phyloP scores from a whole-genome alignment of 23 tunicate species.

The Ciona savignyi region DNA sequence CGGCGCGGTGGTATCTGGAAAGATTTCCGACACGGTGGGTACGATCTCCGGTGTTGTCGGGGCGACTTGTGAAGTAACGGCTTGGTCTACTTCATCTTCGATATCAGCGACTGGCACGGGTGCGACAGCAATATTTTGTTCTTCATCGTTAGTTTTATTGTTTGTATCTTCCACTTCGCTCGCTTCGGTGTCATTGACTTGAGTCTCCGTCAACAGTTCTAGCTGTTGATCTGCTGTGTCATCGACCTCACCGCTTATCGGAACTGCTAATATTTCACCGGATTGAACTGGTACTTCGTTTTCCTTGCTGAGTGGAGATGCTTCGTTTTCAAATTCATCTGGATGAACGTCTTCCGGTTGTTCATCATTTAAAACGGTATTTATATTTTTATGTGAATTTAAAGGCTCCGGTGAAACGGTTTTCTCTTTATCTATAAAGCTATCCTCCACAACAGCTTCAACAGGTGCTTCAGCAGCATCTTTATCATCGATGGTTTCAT shows the following conservation, averaged over 20 bases:
- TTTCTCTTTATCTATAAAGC: not conserved
- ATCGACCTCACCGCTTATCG: no score
- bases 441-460: not conserved
- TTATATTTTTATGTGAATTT: no score
- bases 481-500: not conserved
- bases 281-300: not conserved
- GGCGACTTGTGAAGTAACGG: not conserved
- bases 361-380: not conserved
- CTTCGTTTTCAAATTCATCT: not conserved
- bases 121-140: no score
- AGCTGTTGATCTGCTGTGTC: no score
- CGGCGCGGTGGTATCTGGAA: not conserved
- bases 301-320: not conserved
- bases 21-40: not conserved
- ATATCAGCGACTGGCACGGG: not conserved
- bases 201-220: no score
- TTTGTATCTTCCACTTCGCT: no score
- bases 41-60: not conserved
- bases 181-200: no score
- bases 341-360: not conserved
- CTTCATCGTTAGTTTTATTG: no score
- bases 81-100: not conserved
- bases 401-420: not conserved
- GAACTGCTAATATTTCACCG: not conserved
- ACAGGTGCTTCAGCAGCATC: not conserved